phyloP scores from a whole-genome alignment of 2,797 vertebrate species.

The Gallirallus australis region DNA sequence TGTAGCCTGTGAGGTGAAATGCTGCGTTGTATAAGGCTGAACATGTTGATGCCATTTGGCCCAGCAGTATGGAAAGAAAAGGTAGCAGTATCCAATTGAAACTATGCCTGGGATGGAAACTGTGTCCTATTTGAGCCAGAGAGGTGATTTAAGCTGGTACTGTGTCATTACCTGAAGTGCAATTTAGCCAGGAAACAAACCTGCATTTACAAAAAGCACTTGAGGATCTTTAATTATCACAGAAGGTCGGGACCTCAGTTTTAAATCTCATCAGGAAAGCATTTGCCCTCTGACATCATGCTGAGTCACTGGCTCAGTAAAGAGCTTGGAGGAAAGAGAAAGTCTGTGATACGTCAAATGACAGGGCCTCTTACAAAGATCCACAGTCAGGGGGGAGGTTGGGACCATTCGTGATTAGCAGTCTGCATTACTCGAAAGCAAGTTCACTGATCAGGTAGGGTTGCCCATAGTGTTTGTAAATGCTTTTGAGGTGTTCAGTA shows the following conservation, averaged over 20 bases:
- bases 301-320: background rate
- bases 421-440: background rate
- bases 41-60: background rate
- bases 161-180: background rate
- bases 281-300: background rate
- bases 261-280: conserved; percentile 30
- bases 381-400: rapidly evolving
- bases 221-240: conserved; percentile 47
- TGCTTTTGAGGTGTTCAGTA: background rate
- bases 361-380: background rate
- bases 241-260: background rate
- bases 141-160: background rate
- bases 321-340: background rate
- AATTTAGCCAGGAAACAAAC: conserved; percentile 30
- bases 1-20: background rate
- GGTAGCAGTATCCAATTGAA: background rate
- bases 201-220: background rate
- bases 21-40: background rate
- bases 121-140: background rate
- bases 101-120: background rate
- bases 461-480: background rate
- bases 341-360: background rate
- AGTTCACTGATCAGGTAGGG: background rate
- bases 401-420: background rate
- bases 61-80: background rate